Conservation (phyloP, 2,113 vertebrate species). For the Cyrtonyx montezumae region DNA sequence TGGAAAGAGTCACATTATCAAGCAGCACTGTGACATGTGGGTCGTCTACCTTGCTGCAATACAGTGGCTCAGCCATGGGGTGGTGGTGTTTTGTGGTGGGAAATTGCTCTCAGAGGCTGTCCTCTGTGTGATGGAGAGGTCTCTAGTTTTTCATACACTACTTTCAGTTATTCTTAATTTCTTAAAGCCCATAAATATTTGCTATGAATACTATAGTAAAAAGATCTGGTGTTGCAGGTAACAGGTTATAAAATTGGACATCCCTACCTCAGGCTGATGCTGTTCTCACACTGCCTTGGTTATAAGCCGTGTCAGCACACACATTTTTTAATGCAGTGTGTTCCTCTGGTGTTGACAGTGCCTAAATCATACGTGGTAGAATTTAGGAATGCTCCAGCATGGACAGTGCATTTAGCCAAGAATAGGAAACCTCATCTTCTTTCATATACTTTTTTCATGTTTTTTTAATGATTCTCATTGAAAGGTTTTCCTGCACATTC, state of each 20-base stretch:
- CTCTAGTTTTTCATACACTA: not conserved
- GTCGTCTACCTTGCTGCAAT: not conserved
- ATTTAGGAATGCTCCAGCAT: not conserved
- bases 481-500: not conserved
- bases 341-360: not conserved
- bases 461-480: not conserved
- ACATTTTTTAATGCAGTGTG: not conserved
- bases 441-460: not conserved
- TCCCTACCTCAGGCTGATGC: not conserved
- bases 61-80: not conserved
- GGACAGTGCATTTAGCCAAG: not conserved
- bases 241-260: not conserved
- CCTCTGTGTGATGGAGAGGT: not conserved
- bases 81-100: not conserved
- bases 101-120: not conserved
- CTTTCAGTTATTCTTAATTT: not conserved
- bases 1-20: not conserved
- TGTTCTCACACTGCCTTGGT: not conserved
- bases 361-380: not conserved
- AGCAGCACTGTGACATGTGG: not conserved
- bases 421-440: conserved; percentile 5
- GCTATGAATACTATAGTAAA: not conserved
- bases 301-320: not conserved
- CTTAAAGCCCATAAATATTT: not conserved
- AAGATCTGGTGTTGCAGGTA: not conserved